Evolutionary conservation across 1,140 invertebrate species (phyloP).

Genomic region (Druon quercuslanigerum): DNA sequence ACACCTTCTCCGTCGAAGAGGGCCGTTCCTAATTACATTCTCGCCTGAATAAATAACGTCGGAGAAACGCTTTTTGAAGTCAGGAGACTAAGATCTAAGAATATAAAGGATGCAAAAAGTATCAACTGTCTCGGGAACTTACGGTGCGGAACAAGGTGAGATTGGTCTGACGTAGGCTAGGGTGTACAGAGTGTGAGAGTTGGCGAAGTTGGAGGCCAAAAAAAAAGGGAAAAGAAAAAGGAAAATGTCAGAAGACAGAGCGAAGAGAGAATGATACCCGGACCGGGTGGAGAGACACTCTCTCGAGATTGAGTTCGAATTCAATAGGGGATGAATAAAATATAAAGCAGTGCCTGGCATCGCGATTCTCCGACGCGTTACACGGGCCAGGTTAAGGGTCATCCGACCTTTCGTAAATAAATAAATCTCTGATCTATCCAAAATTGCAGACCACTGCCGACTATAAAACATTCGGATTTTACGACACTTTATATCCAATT

Average conservation of each 20-base stretch:
- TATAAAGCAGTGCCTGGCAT: constrained; percentile 66
- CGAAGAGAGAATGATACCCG: constrained; percentile 9
- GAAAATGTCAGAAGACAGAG: constrained; percentile 48
- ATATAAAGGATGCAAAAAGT: constrained; percentile 15
- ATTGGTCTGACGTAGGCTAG: neutral
- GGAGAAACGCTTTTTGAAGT: neutral
- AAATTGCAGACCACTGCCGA: constrained; percentile 5
- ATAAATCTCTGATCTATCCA: constrained; percentile 21
- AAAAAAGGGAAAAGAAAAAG: constrained; percentile 36
- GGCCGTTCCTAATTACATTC: neutral
- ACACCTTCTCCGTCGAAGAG: neutral
- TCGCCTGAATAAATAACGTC: neutral
- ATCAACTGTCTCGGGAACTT: constrained; percentile 37
- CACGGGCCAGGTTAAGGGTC: constrained; percentile 49
- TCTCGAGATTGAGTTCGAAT: constrained; percentile 74
- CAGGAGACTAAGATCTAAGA: constrained; percentile 1
- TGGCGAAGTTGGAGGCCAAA: constrained; percentile 35
- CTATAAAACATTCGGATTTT: too few relatives aligned
- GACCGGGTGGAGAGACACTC: constrained; percentile 67
- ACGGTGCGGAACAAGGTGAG: constrained; percentile 37
- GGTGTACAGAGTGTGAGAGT: neutral
- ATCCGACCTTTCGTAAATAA: constrained; percentile 17
- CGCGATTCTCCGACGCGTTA: constrained; percentile 48
- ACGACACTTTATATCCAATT: too few relatives aligned
- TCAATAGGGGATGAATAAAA: constrained; percentile 76